phyloP scores from a whole-genome alignment of 2,888 invertebrate genomes.

The Sycophila texana region DNA sequence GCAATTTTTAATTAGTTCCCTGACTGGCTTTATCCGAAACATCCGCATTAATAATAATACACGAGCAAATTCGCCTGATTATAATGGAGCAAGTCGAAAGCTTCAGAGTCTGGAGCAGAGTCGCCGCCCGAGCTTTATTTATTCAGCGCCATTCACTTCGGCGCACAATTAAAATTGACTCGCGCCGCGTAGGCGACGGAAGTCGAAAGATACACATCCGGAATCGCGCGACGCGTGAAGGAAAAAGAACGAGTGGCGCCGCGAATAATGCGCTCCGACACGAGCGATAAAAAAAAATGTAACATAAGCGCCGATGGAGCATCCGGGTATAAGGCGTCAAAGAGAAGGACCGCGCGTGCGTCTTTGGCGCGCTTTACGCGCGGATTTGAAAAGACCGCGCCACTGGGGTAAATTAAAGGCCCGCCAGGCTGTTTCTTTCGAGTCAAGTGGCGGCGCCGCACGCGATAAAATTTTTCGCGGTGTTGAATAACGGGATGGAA shows the following conservation, averaged over 20 bases:
- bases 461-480: conserved; percentile 25
- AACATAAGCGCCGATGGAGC: conserved; percentile 2
- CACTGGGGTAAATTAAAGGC: conserved; percentile 45
- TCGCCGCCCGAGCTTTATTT: background rate
- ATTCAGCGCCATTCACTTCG: conserved; percentile 21
- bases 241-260: background rate
- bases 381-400: conserved; percentile 36
- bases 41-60: background rate
- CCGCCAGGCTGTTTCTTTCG: conserved; percentile 24
- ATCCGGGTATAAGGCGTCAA: too few species aligned
- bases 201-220: conserved; percentile 29
- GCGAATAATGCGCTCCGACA: background rate
- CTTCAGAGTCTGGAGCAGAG: background rate
- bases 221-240: background rate
- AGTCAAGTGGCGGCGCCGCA: background rate
- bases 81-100: conserved; percentile 21
- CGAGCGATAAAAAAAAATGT: conserved; percentile 1
- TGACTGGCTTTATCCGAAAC: background rate
- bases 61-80: conserved; percentile 3
- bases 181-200: background rate
- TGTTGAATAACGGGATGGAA: too few species aligned
- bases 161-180: conserved; percentile 44
- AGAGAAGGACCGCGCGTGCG: background rate
- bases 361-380: background rate
- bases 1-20: background rate